These are phyloP conservation scores for Chrysolina americana DNA, from an alignment of 2,888 invertebrate species.

Conservation along the genomic window DNA sequence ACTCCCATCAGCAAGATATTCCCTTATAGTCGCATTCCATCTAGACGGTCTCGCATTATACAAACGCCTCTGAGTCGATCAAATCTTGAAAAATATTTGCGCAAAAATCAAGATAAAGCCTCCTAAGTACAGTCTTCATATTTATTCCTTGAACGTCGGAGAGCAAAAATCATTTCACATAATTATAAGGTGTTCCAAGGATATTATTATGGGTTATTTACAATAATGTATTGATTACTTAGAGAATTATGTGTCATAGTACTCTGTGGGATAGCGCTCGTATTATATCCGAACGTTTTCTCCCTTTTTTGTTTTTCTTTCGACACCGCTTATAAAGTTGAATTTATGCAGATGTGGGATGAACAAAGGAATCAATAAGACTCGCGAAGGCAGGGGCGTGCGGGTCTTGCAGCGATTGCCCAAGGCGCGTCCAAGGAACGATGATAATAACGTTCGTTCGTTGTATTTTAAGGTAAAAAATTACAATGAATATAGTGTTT, in stretches of 20 bases:
- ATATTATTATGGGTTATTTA: slow-evolving; percentile 62
- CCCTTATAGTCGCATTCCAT: slow-evolving; percentile 26
- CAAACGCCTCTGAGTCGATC: slow-evolving; percentile 21
- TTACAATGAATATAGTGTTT: too few species aligned
- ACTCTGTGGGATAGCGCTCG: slow-evolving; percentile 17
- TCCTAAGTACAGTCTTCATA: slow-evolving; percentile 41
- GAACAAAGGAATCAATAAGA: slow-evolving; percentile 25
- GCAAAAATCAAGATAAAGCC: slow-evolving; percentile 39
- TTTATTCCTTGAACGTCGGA: slow-evolving; percentile 40
- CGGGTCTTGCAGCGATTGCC: not conserved
- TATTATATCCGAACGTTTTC: slow-evolving; percentile 15
- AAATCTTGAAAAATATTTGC: slow-evolving; percentile 23
- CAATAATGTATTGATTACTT: slow-evolving; percentile 61
- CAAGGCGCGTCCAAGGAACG: not conserved
- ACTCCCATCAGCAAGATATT: slow-evolving; percentile 11
- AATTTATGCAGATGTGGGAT: slow-evolving; percentile 24
- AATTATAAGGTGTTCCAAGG: slow-evolving; percentile 56
- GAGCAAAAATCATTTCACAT: slow-evolving; percentile 43
- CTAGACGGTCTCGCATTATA: slow-evolving; percentile 15
- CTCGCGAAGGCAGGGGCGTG: not conserved
- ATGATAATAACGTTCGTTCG: too few species aligned
- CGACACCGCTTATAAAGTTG: slow-evolving; percentile 25
- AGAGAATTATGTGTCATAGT: slow-evolving; percentile 60
- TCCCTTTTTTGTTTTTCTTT: slow-evolving; percentile 20
- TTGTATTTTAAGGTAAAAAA: too few species aligned